These are phyloP conservation scores for Cosmia trapezina DNA, from an alignment of 2,888 invertebrate species.

Conservation along the genomic window DNA sequence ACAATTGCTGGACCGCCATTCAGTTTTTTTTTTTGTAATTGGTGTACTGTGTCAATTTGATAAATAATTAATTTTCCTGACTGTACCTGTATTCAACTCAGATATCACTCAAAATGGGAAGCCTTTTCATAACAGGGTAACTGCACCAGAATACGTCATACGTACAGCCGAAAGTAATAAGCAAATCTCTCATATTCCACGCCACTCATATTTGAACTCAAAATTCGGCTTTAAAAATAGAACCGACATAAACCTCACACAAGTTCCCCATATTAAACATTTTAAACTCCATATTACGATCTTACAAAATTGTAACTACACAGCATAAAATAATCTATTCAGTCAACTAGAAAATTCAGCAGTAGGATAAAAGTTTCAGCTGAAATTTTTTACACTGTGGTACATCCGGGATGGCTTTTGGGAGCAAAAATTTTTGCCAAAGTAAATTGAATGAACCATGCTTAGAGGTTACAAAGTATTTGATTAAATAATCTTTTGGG, in stretches of 20 bases:
- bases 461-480: conserved; percentile 39
- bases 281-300: conserved; percentile 67
- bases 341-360: not conserved
- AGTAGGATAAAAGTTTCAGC: conserved; percentile 7
- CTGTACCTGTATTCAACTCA: not conserved
- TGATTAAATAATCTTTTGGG: conserved; percentile 36
- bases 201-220: conserved; percentile 21
- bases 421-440: conserved; percentile 19
- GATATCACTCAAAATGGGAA: not conserved
- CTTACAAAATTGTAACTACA: conserved; percentile 67
- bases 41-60: too few species aligned
- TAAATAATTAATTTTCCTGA: not conserved
- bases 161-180: conserved; percentile 1
- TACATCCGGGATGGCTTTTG: conserved; percentile 5
- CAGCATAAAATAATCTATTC: conserved; percentile 51
- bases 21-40: too few species aligned
- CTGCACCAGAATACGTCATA: conserved; percentile 2
- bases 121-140: conserved; percentile 5
- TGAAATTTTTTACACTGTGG: conserved; percentile 56
- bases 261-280: conserved; percentile 72
- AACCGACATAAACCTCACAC: conserved; percentile 42
- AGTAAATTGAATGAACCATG: conserved; percentile 40
- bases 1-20: too few species aligned
- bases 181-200: conserved; percentile 27
- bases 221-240: conserved; percentile 43